phyloP scores from a whole-genome alignment of 2,113 vertebrate species.

The Sorex fumeus region DNA sequence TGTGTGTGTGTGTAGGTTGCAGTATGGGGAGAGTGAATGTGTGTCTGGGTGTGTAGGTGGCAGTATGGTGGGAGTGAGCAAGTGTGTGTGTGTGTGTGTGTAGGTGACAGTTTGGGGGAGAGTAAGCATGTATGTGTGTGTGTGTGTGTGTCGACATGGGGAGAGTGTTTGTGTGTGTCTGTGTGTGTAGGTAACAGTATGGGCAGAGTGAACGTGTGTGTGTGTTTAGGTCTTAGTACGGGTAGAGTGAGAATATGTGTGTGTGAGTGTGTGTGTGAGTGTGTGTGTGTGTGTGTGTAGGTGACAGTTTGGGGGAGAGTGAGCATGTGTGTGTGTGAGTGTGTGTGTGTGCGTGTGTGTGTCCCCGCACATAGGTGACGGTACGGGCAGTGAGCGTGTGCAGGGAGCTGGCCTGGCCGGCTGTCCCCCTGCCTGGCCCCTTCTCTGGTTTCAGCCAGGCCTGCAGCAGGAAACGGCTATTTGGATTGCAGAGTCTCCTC shows the following conservation, averaged over 20 bases:
- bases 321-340: neutral
- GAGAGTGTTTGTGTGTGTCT: too few relatives aligned
- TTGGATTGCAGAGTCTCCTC: conserved; percentile 90
- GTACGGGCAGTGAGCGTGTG: neutral
- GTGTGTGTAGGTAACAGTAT: neutral
- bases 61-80: neutral
- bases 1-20: neutral
- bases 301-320: neutral
- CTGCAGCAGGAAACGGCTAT: conserved; percentile 91
- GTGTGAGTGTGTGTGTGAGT: neutral
- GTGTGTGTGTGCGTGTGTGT: too few relatives aligned
- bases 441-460: conserved; percentile 86
- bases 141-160: too few relatives aligned
- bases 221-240: too few relatives aligned
- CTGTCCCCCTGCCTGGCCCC: conserved; percentile 72
- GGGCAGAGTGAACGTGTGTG: neutral
- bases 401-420: conserved; percentile 66
- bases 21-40: neutral
- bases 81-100: neutral
- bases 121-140: neutral
- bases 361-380: too few relatives aligned
- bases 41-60: neutral
- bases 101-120: neutral
- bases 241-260: neutral
- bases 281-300: conserved; percentile 14